Evolutionary conservation across 2,113 vertebrate genomes (phyloP), one percentile per base, ranked within the genome.

Genomic region (Chascanopsetta lugubris): DNA sequence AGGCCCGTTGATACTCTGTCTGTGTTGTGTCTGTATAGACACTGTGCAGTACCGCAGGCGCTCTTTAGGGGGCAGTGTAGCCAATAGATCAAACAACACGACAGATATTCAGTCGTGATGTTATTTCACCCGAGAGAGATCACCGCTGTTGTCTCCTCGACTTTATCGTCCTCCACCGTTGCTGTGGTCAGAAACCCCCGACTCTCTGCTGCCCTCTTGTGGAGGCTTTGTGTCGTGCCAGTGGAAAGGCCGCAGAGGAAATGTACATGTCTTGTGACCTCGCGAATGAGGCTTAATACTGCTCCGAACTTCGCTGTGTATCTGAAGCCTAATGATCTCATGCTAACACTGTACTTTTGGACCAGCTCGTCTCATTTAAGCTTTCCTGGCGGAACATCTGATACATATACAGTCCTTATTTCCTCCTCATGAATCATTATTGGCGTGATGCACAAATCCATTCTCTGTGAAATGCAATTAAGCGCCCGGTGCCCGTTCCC

Each of bases 391-490:
- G 20, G 40, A 60, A 68, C 7, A 1, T 67, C 32, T 73, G 46
- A 51, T 60, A 10, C 15, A 30, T 5, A 17, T 26, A 47, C 27
- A 34, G 57, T 77, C 67, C 38, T 27, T 38, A 2, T 55, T 71
- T 71, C 20, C 24, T 42, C 27, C 38, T 58, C 50, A 11, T 56
- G 45, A 72, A 60, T 40, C 42, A 24, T 40, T 55, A 9, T 26
- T 67, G 59, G 72, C 65, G 21, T 8, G 15, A 72, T 50, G 22
- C 34, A 6, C n/a, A 4, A 25, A 22, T 45, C 20, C 25, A 71
- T 45, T 32, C 25, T 40, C 32, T 69, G 36, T 11, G 48, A 15
- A 46, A 59, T 40, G 20, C 22, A 47, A n/a, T 75, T 58, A 17
- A 42, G 29, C 32, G 32, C 25, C 9, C 18, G 9, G 3, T 49